Percentiles rank a stretch among this genome's conserved stretches.
These are phyloP conservation scores for Carterocephalus palaemon DNA, from an alignment of 2,888 invertebrate genomes.

Conservation along the genomic window DNA sequence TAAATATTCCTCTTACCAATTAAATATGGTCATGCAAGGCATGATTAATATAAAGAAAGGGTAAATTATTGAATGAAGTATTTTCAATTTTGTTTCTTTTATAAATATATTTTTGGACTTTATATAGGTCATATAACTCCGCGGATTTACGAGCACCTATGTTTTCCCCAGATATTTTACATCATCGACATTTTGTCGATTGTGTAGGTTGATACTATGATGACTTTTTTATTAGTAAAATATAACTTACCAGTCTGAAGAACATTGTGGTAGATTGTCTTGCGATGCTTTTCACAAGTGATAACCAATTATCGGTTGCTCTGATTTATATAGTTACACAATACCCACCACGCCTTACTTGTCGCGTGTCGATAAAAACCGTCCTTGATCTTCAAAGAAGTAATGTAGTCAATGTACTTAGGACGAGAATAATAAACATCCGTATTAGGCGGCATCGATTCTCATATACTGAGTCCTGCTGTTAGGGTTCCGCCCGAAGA, in stretches of 20 bases:
- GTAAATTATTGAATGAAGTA: no score
- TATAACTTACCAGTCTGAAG: conserved; percentile 65
- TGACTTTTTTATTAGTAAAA: neutral
- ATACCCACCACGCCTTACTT: conserved; percentile 62
- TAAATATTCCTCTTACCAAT: no score
- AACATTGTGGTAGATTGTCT: conserved; percentile 63
- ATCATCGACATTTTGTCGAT: no score
- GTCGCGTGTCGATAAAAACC: conserved; percentile 57
- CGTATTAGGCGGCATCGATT: conserved; percentile 41
- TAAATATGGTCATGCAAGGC: no score
- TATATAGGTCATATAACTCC: no score
- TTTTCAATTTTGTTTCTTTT: no score
- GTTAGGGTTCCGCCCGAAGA: conserved; percentile 12
- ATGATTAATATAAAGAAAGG: no score
- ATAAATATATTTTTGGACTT: no score
- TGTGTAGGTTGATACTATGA: no score
- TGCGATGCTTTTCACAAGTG: conserved; percentile 62
- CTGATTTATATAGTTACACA: conserved; percentile 59
- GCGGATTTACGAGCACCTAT: no score
- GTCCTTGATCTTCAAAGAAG: conserved; percentile 74
- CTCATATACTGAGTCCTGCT: conserved; percentile 17
- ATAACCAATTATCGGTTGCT: conserved; percentile 44
- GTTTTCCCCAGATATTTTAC: no score
- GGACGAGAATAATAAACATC: conserved; percentile 53
- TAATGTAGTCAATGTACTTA: conserved; percentile 50